phyloP scores from a whole-genome alignment of 2,797 vertebrate species.

The Stomatorhinus walkeri region DNA sequence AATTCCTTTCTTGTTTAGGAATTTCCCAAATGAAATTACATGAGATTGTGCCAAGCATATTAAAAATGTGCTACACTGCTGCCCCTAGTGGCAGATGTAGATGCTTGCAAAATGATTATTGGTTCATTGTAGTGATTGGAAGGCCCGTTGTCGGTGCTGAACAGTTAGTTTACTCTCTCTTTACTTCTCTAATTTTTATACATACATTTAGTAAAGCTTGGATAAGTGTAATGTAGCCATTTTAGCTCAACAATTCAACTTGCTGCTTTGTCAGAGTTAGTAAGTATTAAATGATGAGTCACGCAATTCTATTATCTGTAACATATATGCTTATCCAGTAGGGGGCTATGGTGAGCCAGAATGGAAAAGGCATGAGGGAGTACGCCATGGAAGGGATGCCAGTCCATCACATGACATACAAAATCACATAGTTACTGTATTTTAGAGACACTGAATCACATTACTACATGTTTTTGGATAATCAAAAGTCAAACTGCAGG shows the following conservation, averaged over 20 bases:
- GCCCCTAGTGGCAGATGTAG: background rate
- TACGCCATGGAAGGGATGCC: background rate
- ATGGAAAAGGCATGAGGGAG: background rate
- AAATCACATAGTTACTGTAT: background rate
- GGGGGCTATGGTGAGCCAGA: background rate
- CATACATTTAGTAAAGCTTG: background rate
- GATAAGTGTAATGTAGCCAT: background rate
- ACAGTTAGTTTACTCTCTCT: background rate
- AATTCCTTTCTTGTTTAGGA: background rate
- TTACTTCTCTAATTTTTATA: background rate
- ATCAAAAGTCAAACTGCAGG: background rate
- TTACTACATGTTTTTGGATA: background rate
- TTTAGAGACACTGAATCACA: background rate
- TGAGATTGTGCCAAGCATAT: background rate
- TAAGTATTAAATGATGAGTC: background rate
- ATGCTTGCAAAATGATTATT: background rate
- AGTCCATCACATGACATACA: background rate
- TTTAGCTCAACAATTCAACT: background rate
- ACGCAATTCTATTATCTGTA: background rate
- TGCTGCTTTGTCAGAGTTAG: background rate
- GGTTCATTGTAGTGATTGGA: background rate
- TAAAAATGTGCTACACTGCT: background rate
- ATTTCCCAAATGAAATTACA: background rate
- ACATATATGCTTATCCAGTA: background rate
- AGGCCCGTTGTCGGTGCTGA: background rate